phyloP scores from a whole-genome alignment of 2,888 invertebrate species.

The Lasioglossum zephyrum region DNA sequence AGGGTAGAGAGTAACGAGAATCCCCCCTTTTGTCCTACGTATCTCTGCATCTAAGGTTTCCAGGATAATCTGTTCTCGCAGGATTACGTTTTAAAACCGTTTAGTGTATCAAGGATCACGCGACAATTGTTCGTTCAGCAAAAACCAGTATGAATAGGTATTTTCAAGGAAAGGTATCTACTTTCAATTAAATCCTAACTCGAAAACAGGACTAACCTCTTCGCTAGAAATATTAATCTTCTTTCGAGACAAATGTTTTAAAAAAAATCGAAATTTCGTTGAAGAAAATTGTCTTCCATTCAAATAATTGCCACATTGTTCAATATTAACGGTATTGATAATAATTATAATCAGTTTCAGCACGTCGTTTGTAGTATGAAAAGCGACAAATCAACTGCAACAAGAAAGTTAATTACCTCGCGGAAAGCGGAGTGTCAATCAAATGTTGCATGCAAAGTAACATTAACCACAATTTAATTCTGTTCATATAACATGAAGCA shows the following conservation, averaged over 20 bases:
- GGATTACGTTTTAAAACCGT: conserved; percentile 25
- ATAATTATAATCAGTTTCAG: not conserved
- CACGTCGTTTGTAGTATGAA: not conserved
- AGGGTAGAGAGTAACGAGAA: conserved; percentile 63
- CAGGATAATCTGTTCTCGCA: conserved; percentile 56
- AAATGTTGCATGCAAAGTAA: not conserved
- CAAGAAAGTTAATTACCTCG: not conserved
- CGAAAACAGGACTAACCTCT: not conserved
- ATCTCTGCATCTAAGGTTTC: conserved; percentile 56
- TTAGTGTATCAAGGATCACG: conserved; percentile 14
- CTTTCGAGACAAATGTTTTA: not conserved
- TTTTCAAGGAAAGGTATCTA: not conserved
- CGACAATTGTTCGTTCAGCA: not conserved
- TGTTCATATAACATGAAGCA: not conserved
- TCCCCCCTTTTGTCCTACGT: conserved; percentile 45
- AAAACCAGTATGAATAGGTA: not conserved
- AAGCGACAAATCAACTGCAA: not conserved
- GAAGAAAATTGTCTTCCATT: not conserved
- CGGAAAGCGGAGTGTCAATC: not conserved
- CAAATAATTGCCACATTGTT: not conserved
- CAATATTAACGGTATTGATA: not conserved
- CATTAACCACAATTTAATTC: not conserved
- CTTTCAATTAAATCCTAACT: not conserved
- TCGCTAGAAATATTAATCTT: not conserved
- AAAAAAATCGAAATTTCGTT: not conserved